These are phyloP conservation scores for Grantiella picta DNA, from an alignment of 2,113 vertebrate genomes.

Conservation along the genomic window DNA sequence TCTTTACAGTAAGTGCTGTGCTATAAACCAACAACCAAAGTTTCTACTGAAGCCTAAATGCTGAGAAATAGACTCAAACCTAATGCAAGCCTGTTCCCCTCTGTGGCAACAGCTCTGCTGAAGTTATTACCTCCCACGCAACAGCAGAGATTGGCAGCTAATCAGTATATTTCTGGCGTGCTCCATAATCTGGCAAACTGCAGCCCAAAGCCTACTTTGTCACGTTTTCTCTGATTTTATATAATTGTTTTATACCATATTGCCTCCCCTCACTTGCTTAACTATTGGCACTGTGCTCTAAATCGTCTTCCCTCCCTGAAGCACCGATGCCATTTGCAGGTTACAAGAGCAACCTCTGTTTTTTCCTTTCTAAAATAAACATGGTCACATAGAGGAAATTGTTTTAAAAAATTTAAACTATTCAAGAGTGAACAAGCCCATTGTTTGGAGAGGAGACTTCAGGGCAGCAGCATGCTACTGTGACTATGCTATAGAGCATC, in stretches of 20 bases:
- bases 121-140: not conserved
- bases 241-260: not conserved
- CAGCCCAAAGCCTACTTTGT: not conserved
- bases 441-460: not conserved
- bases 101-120: not conserved
- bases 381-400: not conserved
- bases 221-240: not conserved
- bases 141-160: not conserved
- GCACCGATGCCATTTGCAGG: not conserved
- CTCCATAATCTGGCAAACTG: not conserved
- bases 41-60: not conserved
- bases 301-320: not conserved
- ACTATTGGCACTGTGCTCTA: not conserved
- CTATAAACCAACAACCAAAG: not conserved
- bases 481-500: not conserved
- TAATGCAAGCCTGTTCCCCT: rapidly evolving
- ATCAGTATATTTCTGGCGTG: not conserved
- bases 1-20: rapidly evolving
- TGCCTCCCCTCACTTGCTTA: not conserved
- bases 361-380: conserved; percentile 15
- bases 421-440: not conserved
- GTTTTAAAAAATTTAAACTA: not conserved
- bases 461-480: not conserved
- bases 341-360: not conserved
- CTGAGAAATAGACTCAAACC: not conserved